A percentile compares a stretch with the other conserved stretches of the same genome.
Evolutionary conservation across 2,888 invertebrate species (phyloP).

Genomic region (Papilio demoleus): DNA sequence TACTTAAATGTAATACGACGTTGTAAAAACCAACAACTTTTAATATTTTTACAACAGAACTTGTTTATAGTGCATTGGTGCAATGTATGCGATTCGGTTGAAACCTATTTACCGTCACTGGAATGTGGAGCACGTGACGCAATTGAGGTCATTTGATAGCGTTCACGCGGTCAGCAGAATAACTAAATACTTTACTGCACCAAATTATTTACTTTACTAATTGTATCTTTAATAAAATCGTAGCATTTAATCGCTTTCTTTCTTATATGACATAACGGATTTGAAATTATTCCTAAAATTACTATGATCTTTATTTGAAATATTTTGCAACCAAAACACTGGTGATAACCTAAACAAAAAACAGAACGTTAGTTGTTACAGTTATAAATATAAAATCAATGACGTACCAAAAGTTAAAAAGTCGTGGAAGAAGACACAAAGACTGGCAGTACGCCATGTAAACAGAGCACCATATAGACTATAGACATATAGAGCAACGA

Average conservation of each 20-base stretch:
- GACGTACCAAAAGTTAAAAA: constrained; percentile 12
- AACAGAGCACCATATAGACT: constrained; percentile 79
- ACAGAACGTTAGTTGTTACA: too few species aligned
- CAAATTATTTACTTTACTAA: constrained; percentile 49
- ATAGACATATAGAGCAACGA: constrained; percentile 83
- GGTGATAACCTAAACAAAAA: too few species aligned
- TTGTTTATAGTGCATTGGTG: constrained; percentile 56
- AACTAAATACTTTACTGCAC: constrained; percentile 68
- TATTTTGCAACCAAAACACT: too few species aligned
- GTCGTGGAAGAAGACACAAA: constrained; percentile 35
- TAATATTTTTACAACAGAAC: not conserved
- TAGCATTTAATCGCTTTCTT: too few species aligned
- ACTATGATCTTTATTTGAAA: too few species aligned
- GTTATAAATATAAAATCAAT: constrained; percentile 30
- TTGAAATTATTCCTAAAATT: too few species aligned
- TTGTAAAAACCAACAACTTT: too few species aligned
- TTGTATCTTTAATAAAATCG: too few species aligned
- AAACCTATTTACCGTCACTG: constrained; percentile 70
- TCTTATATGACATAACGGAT: too few species aligned
- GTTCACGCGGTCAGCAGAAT: constrained; percentile 70
- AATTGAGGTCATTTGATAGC: constrained; percentile 76
- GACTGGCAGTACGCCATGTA: constrained; percentile 74
- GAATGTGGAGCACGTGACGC: constrained; percentile 73
- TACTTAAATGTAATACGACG: too few species aligned
- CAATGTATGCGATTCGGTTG: constrained; percentile 42